phyloP scores from a whole-genome alignment of 2,888 invertebrate species.

The Bhutanitis thaidina region DNA sequence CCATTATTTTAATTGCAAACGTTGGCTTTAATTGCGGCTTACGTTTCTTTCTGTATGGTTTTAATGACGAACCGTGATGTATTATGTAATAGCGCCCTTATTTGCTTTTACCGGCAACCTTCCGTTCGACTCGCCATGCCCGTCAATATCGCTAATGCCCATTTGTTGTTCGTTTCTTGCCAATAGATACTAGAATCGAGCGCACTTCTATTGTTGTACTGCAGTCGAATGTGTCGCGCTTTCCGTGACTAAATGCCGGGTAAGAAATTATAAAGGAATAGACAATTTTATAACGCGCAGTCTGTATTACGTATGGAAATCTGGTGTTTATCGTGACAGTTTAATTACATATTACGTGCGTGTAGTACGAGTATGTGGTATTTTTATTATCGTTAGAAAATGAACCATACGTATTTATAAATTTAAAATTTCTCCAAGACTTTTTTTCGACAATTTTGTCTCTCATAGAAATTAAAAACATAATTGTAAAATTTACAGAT shows the following conservation, averaged over 20 bases:
- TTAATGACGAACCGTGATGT: slow-evolving; percentile 37
- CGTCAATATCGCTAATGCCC: not conserved
- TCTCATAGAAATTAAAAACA: too few relatives aligned
- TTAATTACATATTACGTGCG: not conserved
- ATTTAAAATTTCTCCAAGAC: too few relatives aligned
- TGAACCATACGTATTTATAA: too few relatives aligned
- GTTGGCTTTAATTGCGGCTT: slow-evolving; percentile 61
- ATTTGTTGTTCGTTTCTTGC: slow-evolving; percentile 1
- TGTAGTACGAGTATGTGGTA: too few relatives aligned
- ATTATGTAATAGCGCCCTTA: slow-evolving; percentile 33
- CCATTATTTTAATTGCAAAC: slow-evolving; percentile 77
- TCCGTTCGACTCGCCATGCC: not conserved
- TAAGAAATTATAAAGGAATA: not conserved
- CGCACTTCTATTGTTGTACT: not conserved
- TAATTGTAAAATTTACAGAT: too few relatives aligned
- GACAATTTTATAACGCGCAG: not conserved
- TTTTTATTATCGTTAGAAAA: too few relatives aligned
- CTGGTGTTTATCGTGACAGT: not conserved
- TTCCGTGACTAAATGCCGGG: slow-evolving; percentile 1
- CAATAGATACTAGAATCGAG: not conserved
- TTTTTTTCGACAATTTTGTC: too few relatives aligned
- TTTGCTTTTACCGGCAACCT: slow-evolving; percentile 18
- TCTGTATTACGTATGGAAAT: not conserved
- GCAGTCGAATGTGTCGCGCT: not conserved
- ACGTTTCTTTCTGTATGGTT: slow-evolving; percentile 58